Base-by-base conservation (phyloP, 2,797 vertebrate species). In the Pitangus sulphuratus region DNA sequence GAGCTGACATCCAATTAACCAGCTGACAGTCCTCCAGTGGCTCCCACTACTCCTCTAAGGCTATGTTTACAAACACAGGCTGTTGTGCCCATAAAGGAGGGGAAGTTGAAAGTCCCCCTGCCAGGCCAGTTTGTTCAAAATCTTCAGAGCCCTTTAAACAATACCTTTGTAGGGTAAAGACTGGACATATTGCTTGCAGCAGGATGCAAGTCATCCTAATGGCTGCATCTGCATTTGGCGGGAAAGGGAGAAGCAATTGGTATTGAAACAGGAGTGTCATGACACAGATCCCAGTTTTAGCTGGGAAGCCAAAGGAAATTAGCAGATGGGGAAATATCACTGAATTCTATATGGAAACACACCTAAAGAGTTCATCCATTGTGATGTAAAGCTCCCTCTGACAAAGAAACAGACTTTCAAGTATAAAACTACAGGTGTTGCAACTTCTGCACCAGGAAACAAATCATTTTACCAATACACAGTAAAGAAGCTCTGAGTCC, bases 1-100 rank as follows among this genome's bases (percentile, higher is more conserved):
- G 97, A 97, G 97, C 98, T 98, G 98, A 97, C 98, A 98, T 98
- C 98, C 98, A 99, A 99, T 99, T 99, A 99, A 98, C 97, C 96
- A 97, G 97, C 98, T 95, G 97, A 98, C 98, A 97, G 97, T 98
- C 86, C 97, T 95, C 97, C 85, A 47, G 94, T 95, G 91, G 94
- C 97, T 98, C 97, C 97, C 97, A 94, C 97, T 96, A 91, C 95
- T 83, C 97, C 96, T 98, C 94, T 94, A 95, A 97, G 97, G 96
- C 95, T 98, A 95, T 98, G 98, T 98, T 98, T 98, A 98, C 98
- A 98, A 98, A 98, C 98, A 98, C 97, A 95, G 98, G 89, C 98
- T 98, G 97, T 95, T 96, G 97, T 76, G 50, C 85, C 97, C 97
- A 91, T 97, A 95, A 96, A 95, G 92, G 87, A 95, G 92, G 95